phyloP scores from a whole-genome alignment of 2,888 invertebrate genomes.

The Oegoconia quadripuncta region DNA sequence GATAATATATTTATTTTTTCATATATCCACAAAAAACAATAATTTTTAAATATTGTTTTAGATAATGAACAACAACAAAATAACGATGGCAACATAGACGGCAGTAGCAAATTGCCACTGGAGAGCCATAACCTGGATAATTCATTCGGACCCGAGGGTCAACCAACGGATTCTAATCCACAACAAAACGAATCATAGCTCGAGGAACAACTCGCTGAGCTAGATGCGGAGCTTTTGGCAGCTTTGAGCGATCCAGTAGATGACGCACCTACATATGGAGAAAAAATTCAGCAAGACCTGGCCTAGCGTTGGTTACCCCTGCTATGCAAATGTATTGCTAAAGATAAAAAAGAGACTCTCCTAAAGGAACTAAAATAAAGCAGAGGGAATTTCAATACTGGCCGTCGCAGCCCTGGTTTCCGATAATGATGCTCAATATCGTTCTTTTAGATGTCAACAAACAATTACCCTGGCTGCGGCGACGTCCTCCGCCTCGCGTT shows the following conservation, averaged over 20 bases:
- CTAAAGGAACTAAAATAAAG: conserved; percentile 6
- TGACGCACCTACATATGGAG: conserved; percentile 3
- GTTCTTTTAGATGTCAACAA: conserved; percentile 11
- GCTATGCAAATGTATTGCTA: conserved; percentile 6
- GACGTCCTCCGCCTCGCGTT: conserved; percentile 19
- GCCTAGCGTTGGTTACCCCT: conserved; percentile 3
- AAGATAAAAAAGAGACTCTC: conserved; percentile 5
- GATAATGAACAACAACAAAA: too few species aligned
- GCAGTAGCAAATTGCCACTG: too few species aligned
- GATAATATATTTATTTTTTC: too few species aligned
- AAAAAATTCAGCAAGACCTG: conserved; percentile 6
- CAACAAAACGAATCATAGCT: too few species aligned
- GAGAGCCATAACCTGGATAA: too few species aligned
- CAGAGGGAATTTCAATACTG: conserved; percentile 10
- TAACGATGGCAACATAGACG: too few species aligned
- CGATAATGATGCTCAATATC: conserved; percentile 1
- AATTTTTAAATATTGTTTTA: too few species aligned
- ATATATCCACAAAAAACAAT: too few species aligned
- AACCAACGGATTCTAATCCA: too few species aligned
- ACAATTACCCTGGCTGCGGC: conserved; percentile 20
- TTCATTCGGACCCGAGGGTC: too few species aligned
- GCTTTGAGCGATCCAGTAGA: not conserved
- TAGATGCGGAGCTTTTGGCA: not conserved
- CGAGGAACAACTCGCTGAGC: too few species aligned
- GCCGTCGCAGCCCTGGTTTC: conserved; percentile 21